These are phyloP conservation scores for Apodemia duryi DNA, from an alignment of 2,888 invertebrate genomes.

Conservation along the genomic window DNA sequence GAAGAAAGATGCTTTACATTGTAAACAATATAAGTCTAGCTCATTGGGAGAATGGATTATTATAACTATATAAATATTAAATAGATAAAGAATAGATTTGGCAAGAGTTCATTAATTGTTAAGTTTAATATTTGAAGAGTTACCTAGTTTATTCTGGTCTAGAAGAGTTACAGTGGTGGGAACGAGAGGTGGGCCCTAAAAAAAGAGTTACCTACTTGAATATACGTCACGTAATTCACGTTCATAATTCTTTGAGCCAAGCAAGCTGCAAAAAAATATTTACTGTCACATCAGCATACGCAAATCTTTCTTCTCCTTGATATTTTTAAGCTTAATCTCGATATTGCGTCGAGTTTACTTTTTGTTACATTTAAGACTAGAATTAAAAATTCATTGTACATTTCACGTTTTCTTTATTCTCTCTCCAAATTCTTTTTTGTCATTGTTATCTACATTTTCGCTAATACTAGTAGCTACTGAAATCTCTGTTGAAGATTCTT, in stretches of 20 bases:
- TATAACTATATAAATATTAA: too few species aligned
- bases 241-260: neutral
- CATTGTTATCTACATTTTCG: conserved; percentile 45
- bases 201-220: neutral
- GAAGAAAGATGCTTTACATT: neutral
- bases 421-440: conserved; percentile 48
- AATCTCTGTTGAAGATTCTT: conserved; percentile 65
- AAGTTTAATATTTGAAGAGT: neutral
- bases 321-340: conserved; percentile 1
- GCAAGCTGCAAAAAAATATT: neutral
- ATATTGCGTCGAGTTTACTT: neutral
- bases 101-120: neutral
- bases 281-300: neutral
- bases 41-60: too few species aligned
- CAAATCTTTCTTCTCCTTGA: conserved; percentile 11
- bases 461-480: conserved; percentile 71
- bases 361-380: conserved; percentile 29
- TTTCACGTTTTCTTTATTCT: conserved; percentile 50
- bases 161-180: too few species aligned
- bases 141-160: too few species aligned
- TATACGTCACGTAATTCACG: neutral
- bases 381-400: conserved; percentile 20
- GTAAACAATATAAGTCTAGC: too few species aligned
- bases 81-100: neutral
- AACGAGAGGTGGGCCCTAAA: too few species aligned